These are phyloP conservation scores for Drosophila demipolita DNA, from an alignment of 2,888 invertebrate genomes.

Conservation along the genomic window DNA sequence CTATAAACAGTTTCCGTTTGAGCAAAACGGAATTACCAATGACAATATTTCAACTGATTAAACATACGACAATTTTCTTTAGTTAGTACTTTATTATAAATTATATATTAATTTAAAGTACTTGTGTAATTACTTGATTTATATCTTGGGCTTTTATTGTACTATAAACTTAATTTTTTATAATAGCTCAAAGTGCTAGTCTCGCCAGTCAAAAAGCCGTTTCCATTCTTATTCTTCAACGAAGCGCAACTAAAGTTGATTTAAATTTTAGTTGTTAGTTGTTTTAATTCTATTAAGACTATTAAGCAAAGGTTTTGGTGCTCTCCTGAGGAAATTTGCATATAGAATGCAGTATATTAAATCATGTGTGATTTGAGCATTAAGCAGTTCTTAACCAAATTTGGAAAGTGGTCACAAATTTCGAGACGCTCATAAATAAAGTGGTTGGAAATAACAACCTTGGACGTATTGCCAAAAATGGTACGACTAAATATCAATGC, in stretches of 20 bases:
- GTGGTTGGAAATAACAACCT: constrained; percentile 63
- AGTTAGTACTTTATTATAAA: background rate
- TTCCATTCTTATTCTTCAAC: constrained; percentile 41
- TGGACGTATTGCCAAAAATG: constrained; percentile 52
- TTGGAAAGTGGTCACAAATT: constrained; percentile 58
- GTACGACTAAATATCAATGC: constrained; percentile 39
- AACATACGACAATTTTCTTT: background rate
- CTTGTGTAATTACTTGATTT: background rate
- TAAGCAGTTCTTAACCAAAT: constrained; percentile 59
- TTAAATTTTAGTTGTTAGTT: background rate
- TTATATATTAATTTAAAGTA: background rate
- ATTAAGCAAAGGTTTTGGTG: constrained; percentile 26
- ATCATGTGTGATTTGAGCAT: constrained; percentile 45
- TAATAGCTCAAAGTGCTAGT: background rate
- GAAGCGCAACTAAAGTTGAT: constrained; percentile 64
- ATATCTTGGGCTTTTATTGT: background rate
- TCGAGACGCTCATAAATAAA: constrained; percentile 22
- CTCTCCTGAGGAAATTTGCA: constrained; percentile 56
- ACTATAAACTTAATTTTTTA: background rate
- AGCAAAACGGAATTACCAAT: background rate
- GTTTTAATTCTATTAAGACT: background rate
- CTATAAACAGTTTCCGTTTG: background rate
- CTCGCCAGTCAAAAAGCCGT: background rate
- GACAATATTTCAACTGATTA: background rate
- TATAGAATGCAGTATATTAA: constrained; percentile 53